A percentile compares a stretch with the other conserved stretches of the same genome.
Conservation (phyloP, 2,113 vertebrate species). For the Barnardius zonarius region DNA sequence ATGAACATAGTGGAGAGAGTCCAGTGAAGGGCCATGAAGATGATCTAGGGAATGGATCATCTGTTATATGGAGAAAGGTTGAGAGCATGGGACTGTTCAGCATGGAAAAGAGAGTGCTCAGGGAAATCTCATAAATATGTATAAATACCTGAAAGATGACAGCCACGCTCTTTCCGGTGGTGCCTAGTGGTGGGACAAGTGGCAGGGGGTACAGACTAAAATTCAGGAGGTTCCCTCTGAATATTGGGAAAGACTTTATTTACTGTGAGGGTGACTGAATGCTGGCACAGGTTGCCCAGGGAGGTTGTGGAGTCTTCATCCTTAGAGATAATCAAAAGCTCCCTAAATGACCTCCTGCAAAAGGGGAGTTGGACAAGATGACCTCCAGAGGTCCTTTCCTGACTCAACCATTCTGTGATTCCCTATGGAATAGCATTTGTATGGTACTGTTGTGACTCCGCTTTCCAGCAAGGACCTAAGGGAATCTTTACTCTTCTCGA, state of each 20-base stretch:
- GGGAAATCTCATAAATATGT: not conserved
- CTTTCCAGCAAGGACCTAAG: not conserved
- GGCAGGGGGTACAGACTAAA: not conserved
- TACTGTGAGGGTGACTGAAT: fast-evolving
- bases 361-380: not conserved
- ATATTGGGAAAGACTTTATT: not conserved
- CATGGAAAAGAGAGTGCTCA: not conserved
- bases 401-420: not conserved
- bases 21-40: not conserved
- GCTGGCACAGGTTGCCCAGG: not conserved
- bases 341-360: not conserved
- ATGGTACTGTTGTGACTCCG: not conserved
- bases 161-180: not conserved
- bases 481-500: not conserved
- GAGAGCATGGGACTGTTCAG: not conserved
- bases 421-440: not conserved
- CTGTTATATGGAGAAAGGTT: not conserved
- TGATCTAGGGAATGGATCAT: not conserved
- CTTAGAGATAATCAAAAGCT: not conserved
- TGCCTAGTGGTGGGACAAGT: not conserved
- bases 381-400: not conserved
- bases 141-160: not conserved
- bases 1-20: not conserved
- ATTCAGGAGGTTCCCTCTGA: not conserved
- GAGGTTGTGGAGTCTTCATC: not conserved